phyloP scores from a whole-genome alignment of 2,888 invertebrate species.

The Acanthosepion lycidas region DNA sequence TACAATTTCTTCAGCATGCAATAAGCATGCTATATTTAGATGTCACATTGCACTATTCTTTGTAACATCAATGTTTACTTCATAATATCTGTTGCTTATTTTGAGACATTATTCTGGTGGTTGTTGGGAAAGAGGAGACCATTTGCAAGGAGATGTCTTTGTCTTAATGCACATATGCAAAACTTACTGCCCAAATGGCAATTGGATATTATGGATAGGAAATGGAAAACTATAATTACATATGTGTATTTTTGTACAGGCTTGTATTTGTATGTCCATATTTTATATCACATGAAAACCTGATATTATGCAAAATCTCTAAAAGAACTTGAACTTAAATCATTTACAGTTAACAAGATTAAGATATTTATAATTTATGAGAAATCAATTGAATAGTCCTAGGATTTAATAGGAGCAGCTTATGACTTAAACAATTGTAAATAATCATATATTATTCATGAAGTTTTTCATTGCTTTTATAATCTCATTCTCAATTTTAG shows the following conservation, averaged over 20 bases:
- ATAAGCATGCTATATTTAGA: neutral
- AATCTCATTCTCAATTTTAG: too few relatives aligned
- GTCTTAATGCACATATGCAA: neutral
- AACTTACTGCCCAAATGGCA: slow-evolving; percentile 7
- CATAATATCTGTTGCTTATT: neutral
- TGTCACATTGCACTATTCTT: neutral
- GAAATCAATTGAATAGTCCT: too few relatives aligned
- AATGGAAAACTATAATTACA: neutral
- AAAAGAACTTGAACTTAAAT: too few relatives aligned
- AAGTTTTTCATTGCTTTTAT: too few relatives aligned
- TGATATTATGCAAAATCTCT: too few relatives aligned
- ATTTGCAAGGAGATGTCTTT: neutral
- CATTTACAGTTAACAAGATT: too few relatives aligned
- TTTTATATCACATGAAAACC: neutral
- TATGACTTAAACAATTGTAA: too few relatives aligned
- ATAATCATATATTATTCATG: too few relatives aligned
- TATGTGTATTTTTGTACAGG: neutral
- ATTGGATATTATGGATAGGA: neutral
- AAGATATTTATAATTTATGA: too few relatives aligned
- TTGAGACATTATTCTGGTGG: neutral
- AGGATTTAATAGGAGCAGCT: too few relatives aligned
- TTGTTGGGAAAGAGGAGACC: neutral
- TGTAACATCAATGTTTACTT: neutral
- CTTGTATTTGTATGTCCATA: neutral
- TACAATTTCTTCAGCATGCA: neutral